Evolutionary conservation across 2,888 invertebrate species (phyloP).

Genomic region (Rhagium mordax): DNA sequence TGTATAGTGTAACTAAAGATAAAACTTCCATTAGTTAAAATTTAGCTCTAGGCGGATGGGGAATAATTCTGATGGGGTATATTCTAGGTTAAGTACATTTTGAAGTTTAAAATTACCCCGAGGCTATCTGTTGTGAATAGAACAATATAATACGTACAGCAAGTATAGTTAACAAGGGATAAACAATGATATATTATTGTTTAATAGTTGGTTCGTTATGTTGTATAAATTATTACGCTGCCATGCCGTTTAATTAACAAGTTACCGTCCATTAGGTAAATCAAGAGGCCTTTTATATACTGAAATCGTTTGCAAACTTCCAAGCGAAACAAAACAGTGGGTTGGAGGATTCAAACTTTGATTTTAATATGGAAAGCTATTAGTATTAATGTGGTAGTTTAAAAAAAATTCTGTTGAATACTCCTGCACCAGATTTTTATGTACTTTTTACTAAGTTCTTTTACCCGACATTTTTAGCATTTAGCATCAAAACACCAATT

Average conservation of each 20-base stretch:
- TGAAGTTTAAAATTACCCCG: slow-evolving; percentile 34
- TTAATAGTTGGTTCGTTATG: not conserved
- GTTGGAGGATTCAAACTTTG: too few relatives aligned
- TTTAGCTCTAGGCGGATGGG: slow-evolving; percentile 12
- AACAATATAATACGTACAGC: not conserved
- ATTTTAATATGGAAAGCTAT: too few relatives aligned
- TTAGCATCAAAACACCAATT: too few relatives aligned
- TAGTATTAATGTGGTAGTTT: too few relatives aligned
- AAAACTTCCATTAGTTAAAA: slow-evolving; percentile 28
- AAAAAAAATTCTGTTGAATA: too few relatives aligned
- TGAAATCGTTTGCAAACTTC: not conserved
- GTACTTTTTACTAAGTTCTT: too few relatives aligned
- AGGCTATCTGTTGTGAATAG: slow-evolving; percentile 20
- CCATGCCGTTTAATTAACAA: slow-evolving; percentile 10
- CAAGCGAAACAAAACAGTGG: not conserved
- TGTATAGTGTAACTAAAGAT: slow-evolving; percentile 3
- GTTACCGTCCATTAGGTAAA: not conserved
- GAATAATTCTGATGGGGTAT: slow-evolving; percentile 14
- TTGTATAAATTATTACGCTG: not conserved
- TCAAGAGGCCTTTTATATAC: not conserved
- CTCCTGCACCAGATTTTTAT: too few relatives aligned
- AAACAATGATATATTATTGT: slow-evolving; percentile 16
- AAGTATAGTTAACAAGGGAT: slow-evolving; percentile 4
- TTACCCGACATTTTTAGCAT: too few relatives aligned
- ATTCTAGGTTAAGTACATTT: slow-evolving; percentile 34